phyloP scores from a whole-genome alignment of 2,888 invertebrate species.

The Tuberolachnus salignus region DNA sequence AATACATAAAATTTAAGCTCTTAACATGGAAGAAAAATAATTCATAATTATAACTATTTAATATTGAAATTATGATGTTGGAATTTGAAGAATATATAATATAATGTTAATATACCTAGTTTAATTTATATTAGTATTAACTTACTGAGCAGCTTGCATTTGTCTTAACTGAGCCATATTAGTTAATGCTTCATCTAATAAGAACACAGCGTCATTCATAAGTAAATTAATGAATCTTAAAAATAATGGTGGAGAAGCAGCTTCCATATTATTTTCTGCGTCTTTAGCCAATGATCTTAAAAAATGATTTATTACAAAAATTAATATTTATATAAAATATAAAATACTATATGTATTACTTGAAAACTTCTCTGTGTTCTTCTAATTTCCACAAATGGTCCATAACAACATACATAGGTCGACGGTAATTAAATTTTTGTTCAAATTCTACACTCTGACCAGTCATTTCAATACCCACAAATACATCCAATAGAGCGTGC shows the following conservation, averaged over 20 bases:
- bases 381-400: slow-evolving; percentile 86
- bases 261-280: slow-evolving; percentile 88
- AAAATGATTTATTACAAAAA: slow-evolving; percentile 53
- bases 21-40: too few relatives aligned
- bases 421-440: slow-evolving; percentile 94
- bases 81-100: too few relatives aligned
- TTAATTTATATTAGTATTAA: background rate
- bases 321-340: background rate
- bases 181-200: slow-evolving; percentile 88
- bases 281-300: slow-evolving; percentile 74
- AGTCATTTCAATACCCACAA: slow-evolving; percentile 97
- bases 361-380: slow-evolving; percentile 78
- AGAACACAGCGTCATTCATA: slow-evolving; percentile 95
- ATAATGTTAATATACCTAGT: too few relatives aligned
- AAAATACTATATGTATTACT: slow-evolving; percentile 65
- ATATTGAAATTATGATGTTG: too few relatives aligned
- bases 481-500: slow-evolving; percentile 82
- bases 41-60: too few relatives aligned
- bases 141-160: slow-evolving; percentile 76
- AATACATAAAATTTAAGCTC: background rate
- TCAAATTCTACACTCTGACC: slow-evolving; percentile 95
- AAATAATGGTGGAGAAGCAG: slow-evolving; percentile 87
- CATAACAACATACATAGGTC: slow-evolving; percentile 94
- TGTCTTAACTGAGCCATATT: slow-evolving; percentile 88
- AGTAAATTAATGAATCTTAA: slow-evolving; percentile 93